A percentile compares a stretch with the other conserved stretches of the same genome.
These are phyloP conservation scores for Dyspetes luteomarginatus DNA, from an alignment of 2,888 invertebrate species.

Conservation along the genomic window DNA sequence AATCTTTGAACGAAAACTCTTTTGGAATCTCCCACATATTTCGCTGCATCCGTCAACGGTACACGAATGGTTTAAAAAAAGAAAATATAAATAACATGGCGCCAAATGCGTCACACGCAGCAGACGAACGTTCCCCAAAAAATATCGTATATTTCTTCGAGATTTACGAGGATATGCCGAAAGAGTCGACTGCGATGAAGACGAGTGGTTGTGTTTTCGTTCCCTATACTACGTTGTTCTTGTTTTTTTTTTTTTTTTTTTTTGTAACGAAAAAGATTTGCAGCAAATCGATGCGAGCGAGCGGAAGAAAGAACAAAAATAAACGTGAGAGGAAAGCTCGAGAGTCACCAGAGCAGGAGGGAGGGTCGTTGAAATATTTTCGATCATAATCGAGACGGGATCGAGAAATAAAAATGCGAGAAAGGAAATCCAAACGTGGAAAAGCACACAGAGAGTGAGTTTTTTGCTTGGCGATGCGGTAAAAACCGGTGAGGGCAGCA, in stretches of 20 bases:
- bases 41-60: not conserved
- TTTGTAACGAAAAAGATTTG: slow-evolving; percentile 42
- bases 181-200: slow-evolving; percentile 5
- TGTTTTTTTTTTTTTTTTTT: not conserved
- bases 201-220: not conserved
- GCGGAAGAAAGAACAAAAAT: not conserved
- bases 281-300: slow-evolving; percentile 15
- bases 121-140: not conserved
- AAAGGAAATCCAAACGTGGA: slow-evolving; percentile 25
- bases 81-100: slow-evolving; percentile 7
- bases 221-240: not conserved
- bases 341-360: slow-evolving; percentile 47
- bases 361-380: slow-evolving; percentile 38
- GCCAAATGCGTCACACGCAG: slow-evolving; percentile 10
- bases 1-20: not conserved
- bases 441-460: not conserved
- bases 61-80: slow-evolving; percentile 8
- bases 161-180: slow-evolving; percentile 26
- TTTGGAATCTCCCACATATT: not conserved
- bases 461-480: slow-evolving; percentile 43
- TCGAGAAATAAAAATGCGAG: slow-evolving; percentile 15
- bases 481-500: slow-evolving; percentile 37
- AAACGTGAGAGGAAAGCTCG: slow-evolving; percentile 45
- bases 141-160: not conserved
- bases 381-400: slow-evolving; percentile 28